A percentile compares a stretch with the other conserved stretches of the same genome.
phyloP scores from a whole-genome alignment of 2,797 vertebrate genomes.

The Aeoliscus strigatus region DNA sequence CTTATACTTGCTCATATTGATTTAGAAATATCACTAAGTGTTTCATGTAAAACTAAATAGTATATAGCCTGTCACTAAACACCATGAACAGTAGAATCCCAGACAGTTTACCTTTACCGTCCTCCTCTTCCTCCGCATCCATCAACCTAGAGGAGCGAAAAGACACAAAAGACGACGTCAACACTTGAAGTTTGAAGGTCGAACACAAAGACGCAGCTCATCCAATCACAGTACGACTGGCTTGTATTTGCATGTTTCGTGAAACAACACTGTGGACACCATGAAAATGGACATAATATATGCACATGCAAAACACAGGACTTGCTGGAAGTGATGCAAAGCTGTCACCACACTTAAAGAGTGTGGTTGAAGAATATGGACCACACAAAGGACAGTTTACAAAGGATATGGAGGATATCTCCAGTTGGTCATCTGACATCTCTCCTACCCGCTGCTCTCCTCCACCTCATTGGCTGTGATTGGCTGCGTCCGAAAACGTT shows the following conservation, averaged over 20 bases:
- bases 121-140: constrained; percentile 57
- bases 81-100: too few species aligned
- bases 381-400: too few species aligned
- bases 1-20: too few species aligned
- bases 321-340: constrained; percentile 11
- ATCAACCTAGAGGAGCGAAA: constrained; percentile 34
- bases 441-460: constrained; percentile 69
- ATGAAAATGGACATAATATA: constrained; percentile 8
- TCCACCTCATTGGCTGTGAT: constrained; percentile 77
- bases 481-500: constrained; percentile 79
- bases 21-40: too few species aligned
- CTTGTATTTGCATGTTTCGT: constrained; percentile 43
- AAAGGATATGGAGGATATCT: too few species aligned
- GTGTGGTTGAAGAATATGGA: constrained; percentile 1
- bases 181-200: constrained; percentile 10
- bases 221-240: constrained; percentile 1
- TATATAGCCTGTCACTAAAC: too few species aligned
- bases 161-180: constrained; percentile 26
- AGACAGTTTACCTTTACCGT: constrained; percentile 55
- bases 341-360: constrained; percentile 3
- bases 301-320: constrained; percentile 49
- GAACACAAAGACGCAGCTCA: constrained; percentile 3
- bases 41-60: too few species aligned
- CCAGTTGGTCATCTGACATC: too few species aligned
- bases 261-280: constrained; percentile 17